Base-by-base conservation (phyloP, 2,797 vertebrate genomes). In the Anabas testudineus region DNA sequence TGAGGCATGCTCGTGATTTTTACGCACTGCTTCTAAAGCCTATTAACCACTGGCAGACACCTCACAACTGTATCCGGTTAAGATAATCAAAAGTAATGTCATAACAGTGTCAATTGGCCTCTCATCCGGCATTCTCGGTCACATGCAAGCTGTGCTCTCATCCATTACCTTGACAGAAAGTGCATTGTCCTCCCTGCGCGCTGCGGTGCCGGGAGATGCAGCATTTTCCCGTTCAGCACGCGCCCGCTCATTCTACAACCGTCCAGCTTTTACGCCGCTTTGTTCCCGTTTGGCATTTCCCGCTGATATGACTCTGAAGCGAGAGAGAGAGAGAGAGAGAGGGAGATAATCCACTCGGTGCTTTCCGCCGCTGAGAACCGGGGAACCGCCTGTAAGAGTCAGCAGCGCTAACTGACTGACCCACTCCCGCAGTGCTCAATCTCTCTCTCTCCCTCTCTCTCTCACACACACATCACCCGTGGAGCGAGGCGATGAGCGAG, bases 151-250 rank as follows among this genome's bases (percentile, higher is more conserved):
- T 30, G 51, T 18, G 36, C 7, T 77, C 21, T 74, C 81, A 63
- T 81, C 64, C 61, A 22, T 85, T 94, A 95, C 94, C 94, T 95
- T 87, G 93, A 93, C 86, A 93, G 85, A 90, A 92, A 94, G 91
- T 93, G 94, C 90, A 93, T 93, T 88, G 93, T 94, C 91, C 92
- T 92, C 80, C 88, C 91, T 3, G 87, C 78, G 83, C 92, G 93
- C 89, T 90, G 94, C 88, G 87, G 80, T 52, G 90, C 85, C 89
- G 91, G 87, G 62, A 93, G 86, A 73, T 93, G 93, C 93, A 93
- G 92, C 90, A 90, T 91, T 92, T 94, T 95, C 67, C 93, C 91
- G 84, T 92, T 91, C 76, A 94, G 80, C 80, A 95, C 93, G 79
- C 93, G 93, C 10, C 93, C 93, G 87, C 93, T 95, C 93, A 94